These are phyloP conservation scores for Nasonia vitripennis DNA, from an alignment of 1,140 invertebrate genomes.

Conservation along the genomic window DNA sequence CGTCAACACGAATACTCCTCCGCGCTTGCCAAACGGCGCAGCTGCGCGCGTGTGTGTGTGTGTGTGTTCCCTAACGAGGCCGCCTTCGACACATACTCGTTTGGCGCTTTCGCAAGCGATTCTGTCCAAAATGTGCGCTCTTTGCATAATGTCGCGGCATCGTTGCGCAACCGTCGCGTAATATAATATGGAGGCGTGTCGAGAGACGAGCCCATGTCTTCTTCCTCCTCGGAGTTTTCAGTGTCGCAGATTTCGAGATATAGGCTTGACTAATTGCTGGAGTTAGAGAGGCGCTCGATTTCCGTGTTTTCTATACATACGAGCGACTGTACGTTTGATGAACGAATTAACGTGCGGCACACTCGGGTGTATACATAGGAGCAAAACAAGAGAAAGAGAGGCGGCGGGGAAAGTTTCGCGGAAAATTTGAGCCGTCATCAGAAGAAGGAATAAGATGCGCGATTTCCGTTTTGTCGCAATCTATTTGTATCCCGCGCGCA, in stretches of 20 bases:
- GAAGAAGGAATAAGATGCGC: slow-evolving; percentile 14
- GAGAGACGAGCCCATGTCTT: neutral
- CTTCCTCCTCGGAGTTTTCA: neutral
- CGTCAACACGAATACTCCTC: neutral
- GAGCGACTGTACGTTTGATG: too few relatives aligned
- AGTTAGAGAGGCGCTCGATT: too few relatives aligned
- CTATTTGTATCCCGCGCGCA: neutral
- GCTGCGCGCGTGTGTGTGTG: neutral
- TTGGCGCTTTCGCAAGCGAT: slow-evolving; percentile 29
- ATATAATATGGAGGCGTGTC: neutral
- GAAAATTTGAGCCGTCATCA: neutral
- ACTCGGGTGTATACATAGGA: neutral
- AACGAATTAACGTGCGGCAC: neutral
- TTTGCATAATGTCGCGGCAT: slow-evolving; percentile 23
- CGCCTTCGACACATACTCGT: neutral
- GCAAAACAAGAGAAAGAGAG: neutral
- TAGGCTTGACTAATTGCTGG: neutral
- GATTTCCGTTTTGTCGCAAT: slow-evolving; percentile 20
- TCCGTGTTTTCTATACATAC: too few relatives aligned
- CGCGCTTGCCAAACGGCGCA: neutral
- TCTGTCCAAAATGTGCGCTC: slow-evolving; percentile 39
- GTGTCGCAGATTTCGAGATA: too few relatives aligned
- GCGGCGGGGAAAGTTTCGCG: slow-evolving; percentile 16
- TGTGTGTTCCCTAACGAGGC: slow-evolving; percentile 17
- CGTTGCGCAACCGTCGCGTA: neutral